These are phyloP conservation scores for Lycaena phlaeas DNA, from an alignment of 2,888 invertebrate species.

Conservation along the genomic window DNA sequence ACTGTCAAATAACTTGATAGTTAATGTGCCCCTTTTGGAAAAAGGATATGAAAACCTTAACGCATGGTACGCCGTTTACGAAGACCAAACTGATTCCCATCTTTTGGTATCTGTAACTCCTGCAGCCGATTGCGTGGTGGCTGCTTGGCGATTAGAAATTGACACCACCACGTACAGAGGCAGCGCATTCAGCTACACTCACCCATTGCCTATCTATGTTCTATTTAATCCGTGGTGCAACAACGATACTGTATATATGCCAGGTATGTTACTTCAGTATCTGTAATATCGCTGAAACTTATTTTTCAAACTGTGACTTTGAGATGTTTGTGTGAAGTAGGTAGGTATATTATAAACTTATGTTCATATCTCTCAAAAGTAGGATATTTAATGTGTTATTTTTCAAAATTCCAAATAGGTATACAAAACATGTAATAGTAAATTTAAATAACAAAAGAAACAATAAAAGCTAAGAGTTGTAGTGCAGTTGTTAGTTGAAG, in stretches of 20 bases:
- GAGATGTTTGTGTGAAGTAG: too few species aligned
- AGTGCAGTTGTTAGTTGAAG: too few species aligned
- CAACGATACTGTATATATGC: slow-evolving; percentile 75
- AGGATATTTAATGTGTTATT: too few species aligned
- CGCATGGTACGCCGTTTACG: not conserved
- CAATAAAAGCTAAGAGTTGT: too few species aligned
- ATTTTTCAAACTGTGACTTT: too few species aligned
- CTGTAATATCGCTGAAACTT: slow-evolving; percentile 73
- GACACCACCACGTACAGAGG: not conserved
- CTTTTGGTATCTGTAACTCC: not conserved
- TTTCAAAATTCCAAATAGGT: too few species aligned
- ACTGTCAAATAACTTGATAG: not conserved
- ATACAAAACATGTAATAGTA: too few species aligned
- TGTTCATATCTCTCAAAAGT: too few species aligned
- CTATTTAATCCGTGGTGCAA: slow-evolving; percentile 93
- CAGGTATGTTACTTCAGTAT: slow-evolving; percentile 68
- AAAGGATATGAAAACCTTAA: not conserved
- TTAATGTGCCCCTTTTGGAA: not conserved
- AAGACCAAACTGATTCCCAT: not conserved
- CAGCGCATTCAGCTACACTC: slow-evolving; percentile 66
- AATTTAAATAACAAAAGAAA: too few species aligned
- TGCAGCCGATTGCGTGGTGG: not conserved
- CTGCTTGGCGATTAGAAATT: not conserved
- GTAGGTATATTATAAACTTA: too few species aligned
- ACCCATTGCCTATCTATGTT: slow-evolving; percentile 83